A percentile compares a stretch with the other conserved stretches of the same genome.
These are phyloP conservation scores for Drosophila acutilabella DNA, from an alignment of 2,888 invertebrate genomes.

Conservation along the genomic window DNA sequence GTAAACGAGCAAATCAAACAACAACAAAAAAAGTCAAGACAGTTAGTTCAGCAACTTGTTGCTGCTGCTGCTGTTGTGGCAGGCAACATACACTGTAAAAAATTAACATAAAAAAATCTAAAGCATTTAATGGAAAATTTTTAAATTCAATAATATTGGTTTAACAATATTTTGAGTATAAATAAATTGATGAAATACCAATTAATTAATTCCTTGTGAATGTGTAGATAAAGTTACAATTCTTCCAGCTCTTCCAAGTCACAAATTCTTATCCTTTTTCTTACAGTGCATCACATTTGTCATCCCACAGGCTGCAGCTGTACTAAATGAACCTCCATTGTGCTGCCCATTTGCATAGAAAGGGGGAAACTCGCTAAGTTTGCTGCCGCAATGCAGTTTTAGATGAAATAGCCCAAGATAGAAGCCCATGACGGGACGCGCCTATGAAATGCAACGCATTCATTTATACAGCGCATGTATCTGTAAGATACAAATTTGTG, in stretches of 20 bases:
- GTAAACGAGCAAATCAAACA: constrained; percentile 58
- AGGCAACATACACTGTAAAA: background rate
- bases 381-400: constrained; percentile 67
- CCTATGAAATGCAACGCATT: constrained; percentile 53
- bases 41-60: constrained; percentile 69
- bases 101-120: background rate
- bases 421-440: constrained; percentile 24
- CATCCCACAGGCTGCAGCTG: constrained; percentile 38
- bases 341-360: constrained; percentile 53
- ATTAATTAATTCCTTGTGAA: too few species aligned
- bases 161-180: too few species aligned
- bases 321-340: constrained; percentile 42
- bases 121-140: too few species aligned
- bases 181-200: too few species aligned
- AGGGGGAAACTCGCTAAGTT: background rate
- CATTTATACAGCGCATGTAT: constrained; percentile 26
- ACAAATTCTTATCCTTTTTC: background rate
- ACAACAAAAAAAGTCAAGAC: constrained; percentile 27
- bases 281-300: constrained; percentile 34
- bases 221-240: too few species aligned
- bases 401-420: constrained; percentile 69
- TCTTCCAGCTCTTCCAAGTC: too few species aligned
- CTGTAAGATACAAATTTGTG: constrained; percentile 28
- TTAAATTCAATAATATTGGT: too few species aligned
- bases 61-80: constrained; percentile 26